Evolutionary conservation across 2,888 invertebrate genomes (phyloP).

Genomic region (Plusia festucae): DNA sequence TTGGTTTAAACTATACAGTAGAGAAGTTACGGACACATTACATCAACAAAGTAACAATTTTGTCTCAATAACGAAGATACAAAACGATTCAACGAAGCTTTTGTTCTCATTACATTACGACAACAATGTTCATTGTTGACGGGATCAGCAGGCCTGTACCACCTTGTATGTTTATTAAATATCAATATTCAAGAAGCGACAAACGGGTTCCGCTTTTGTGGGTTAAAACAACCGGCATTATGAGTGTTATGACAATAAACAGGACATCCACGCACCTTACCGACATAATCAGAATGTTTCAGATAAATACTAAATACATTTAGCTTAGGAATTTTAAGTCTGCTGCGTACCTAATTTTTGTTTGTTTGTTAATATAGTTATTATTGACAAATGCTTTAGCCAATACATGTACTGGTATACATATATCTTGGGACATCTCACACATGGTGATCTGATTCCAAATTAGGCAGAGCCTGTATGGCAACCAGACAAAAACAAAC

Average conservation of each 20-base stretch:
- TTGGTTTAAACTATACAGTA: too few relatives aligned
- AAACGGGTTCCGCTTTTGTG: conserved; percentile 13
- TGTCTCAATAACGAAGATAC: conserved; percentile 21
- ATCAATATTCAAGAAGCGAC: conserved; percentile 16
- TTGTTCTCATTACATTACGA: conserved; percentile 40
- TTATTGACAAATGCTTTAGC: too few relatives aligned
- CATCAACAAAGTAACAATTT: conserved; percentile 27
- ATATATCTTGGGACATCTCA: too few relatives aligned
- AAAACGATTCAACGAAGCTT: conserved; percentile 38
- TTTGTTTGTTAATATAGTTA: too few relatives aligned
- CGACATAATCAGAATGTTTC: neutral
- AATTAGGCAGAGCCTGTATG: too few relatives aligned
- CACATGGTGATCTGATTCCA: too few relatives aligned
- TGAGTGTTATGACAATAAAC: neutral
- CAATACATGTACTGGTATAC: too few relatives aligned
- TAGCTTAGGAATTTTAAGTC: neutral
- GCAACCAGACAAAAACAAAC: too few relatives aligned
- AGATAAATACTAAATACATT: neutral
- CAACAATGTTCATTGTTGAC: conserved; percentile 49
- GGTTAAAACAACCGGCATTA: conserved; percentile 7
- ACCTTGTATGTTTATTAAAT: conserved; percentile 28
- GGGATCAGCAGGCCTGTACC: conserved; percentile 19
- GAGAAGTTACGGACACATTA: neutral
- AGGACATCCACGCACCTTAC: too few relatives aligned
- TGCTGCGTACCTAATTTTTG: too few relatives aligned